Base-by-base conservation (phyloP, 92 coral and sea anemone genomes). In the Chrysogorgia sp. region DNA sequence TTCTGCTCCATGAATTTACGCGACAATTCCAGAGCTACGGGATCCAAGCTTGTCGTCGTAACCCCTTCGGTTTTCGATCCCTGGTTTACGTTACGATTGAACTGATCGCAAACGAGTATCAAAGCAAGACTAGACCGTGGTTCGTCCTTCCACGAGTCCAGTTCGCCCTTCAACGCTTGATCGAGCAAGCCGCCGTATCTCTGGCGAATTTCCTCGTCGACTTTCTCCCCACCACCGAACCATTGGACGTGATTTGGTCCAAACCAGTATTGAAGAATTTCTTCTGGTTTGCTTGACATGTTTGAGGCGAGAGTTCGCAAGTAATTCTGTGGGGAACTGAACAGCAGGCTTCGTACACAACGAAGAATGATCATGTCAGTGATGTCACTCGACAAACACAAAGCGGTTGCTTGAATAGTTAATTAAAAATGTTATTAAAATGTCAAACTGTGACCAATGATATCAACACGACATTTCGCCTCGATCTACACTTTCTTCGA, bases 151-250 rank as follows among this genome's bases (percentile, higher is more conserved):
- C 98, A 93, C 34, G 90, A 85, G 35, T 93, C 82, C 9, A 93
- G 77, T 37, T 86, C 89, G 58, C 96, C 98, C 58, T 81, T 72
- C 28, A 77, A 75, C 20, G 96, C 98, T 40, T 67, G 56, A 29
- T 89, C 92, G 32, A 93, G 93, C 86, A 93, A 40, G 9, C 67
- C 60, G 21, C 85, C 90, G 68, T 90, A 93, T 78, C 91, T 93
- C 34, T 71, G 84, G 29, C 81, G 75, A 32, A 93, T 80, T 82
- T 90, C 96, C 22, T 80, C 52, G 34, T 88, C 77, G 17, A 64
- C 90, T 19, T 63, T 81, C 23, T 93, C 93, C 35, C 93, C 92
- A 0, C 98, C 98, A 19, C 92, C 92, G 78, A 82, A 93, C 98
- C 98, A 93, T 0, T 90, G 87, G 47, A 96, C 88, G 72, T 86